phyloP scores from a whole-genome alignment of 2,888 invertebrate species.

The Eupithecia subumbrata region DNA sequence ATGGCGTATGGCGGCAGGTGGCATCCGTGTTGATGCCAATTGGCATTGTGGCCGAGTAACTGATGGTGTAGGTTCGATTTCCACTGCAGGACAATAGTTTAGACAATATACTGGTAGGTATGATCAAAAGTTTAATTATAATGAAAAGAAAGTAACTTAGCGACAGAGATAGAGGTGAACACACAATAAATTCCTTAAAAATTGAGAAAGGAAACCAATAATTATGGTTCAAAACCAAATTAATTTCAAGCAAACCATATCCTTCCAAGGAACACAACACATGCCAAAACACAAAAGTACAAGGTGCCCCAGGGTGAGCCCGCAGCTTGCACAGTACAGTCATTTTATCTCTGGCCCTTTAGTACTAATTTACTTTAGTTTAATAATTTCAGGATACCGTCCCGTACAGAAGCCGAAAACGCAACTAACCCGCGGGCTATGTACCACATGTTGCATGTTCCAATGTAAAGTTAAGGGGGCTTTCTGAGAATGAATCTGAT shows the following conservation, averaged over 20 bases:
- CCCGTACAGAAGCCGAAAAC: slow-evolving; percentile 80
- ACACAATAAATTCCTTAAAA: neutral
- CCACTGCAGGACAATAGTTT: neutral
- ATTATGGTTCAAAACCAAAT: neutral
- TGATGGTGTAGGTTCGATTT: neutral
- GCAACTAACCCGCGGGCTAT: slow-evolving; percentile 68
- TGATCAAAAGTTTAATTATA: neutral
- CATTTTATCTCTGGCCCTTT: slow-evolving; percentile 44
- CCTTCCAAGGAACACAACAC: slow-evolving; percentile 14
- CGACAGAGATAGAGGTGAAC: neutral
- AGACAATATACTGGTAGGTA: neutral
- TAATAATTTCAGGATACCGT: slow-evolving; percentile 67
- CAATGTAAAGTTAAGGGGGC: slow-evolving; percentile 18
- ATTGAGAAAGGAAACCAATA: neutral
- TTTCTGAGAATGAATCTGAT: slow-evolving; percentile 24
- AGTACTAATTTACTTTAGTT: slow-evolving; percentile 49
- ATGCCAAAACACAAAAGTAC: slow-evolving; percentile 14
- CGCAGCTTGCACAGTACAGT: slow-evolving; percentile 15
- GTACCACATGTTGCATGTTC: slow-evolving; percentile 59
- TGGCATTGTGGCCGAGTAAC: neutral
- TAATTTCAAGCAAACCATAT: slow-evolving; percentile 9
- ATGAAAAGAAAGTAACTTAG: neutral
- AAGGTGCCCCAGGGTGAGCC: slow-evolving; percentile 13
- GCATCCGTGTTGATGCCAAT: slow-evolving; percentile 1
- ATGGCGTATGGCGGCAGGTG: slow-evolving; percentile 21